These are phyloP conservation scores for Ramphastos sulfuratus DNA, from an alignment of 2,113 vertebrate genomes.

Conservation along the genomic window DNA sequence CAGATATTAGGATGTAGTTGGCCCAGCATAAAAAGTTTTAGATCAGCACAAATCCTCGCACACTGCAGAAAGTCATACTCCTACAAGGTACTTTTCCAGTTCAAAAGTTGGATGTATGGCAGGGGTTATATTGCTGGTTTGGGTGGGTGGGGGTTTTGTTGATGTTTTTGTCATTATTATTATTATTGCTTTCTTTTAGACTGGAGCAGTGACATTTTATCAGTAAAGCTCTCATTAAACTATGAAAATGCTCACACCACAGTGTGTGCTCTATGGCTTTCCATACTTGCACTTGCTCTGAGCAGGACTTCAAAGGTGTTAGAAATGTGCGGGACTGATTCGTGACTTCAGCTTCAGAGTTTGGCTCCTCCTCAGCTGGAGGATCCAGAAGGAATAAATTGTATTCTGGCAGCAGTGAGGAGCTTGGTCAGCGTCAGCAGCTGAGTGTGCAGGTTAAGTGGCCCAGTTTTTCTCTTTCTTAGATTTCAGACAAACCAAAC, in stretches of 20 bases:
- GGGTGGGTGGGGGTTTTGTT: fast-evolving
- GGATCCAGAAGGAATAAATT: not conserved
- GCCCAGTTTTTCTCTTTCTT: not conserved
- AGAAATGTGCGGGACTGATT: too few relatives aligned
- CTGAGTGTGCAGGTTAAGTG: not conserved
- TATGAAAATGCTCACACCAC: not conserved
- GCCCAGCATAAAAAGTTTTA: not conserved
- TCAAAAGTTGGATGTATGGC: not conserved
- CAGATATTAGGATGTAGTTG: not conserved
- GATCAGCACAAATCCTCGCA: not conserved
- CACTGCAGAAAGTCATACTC: not conserved
- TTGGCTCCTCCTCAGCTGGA: not conserved
- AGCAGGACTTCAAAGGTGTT: not conserved
- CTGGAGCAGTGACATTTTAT: not conserved
- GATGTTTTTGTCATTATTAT: not conserved
- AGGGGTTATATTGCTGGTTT: not conserved
- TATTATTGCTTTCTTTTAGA: not conserved
- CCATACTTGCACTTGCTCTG: not conserved
- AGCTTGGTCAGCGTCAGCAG: not conserved
- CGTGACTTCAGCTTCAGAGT: not conserved
- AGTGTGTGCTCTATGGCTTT: not conserved
- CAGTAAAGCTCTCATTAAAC: not conserved
- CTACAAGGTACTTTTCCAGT: not conserved
- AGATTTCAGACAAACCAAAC: not conserved
- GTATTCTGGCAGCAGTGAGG: not conserved